Conservation (phyloP, 2,113 vertebrate genomes). For the Puntigrus tetrazona region DNA sequence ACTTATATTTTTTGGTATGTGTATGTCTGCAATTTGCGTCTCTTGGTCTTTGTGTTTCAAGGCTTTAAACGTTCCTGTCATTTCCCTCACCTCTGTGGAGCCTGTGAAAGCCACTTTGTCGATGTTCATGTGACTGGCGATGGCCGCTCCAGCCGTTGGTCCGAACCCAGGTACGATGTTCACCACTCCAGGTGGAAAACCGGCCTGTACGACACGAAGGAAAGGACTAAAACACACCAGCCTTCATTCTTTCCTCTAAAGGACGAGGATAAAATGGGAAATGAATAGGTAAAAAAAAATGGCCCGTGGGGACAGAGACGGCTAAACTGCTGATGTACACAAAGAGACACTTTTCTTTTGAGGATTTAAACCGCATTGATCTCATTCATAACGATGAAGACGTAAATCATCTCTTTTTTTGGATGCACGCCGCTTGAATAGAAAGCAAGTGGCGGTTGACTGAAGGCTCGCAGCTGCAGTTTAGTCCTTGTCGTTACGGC, state of each 20-base stretch:
- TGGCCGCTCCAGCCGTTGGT: slow-evolving; percentile 87
- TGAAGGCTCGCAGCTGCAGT: neutral
- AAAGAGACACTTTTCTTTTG: slow-evolving; percentile 29
- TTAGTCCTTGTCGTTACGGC: slow-evolving; percentile 7
- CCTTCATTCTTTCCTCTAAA: slow-evolving; percentile 35
- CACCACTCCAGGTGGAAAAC: slow-evolving; percentile 93
- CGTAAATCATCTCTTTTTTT: neutral
- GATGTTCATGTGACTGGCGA: slow-evolving; percentile 85
- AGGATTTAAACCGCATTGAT: slow-evolving; percentile 29
- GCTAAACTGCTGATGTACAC: slow-evolving; percentile 15
- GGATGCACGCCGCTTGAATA: slow-evolving; percentile 10
- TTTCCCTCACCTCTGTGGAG: slow-evolving; percentile 83
- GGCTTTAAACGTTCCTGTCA: neutral
- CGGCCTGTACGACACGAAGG: slow-evolving; percentile 75
- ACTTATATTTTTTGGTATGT: neutral
- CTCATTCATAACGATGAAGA: slow-evolving; percentile 37
- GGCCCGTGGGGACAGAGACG: slow-evolving; percentile 17
- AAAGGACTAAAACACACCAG: slow-evolving; percentile 39
- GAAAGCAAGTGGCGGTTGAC: neutral
- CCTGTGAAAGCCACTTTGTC: slow-evolving; percentile 95
- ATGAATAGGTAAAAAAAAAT: slow-evolving; percentile 39
- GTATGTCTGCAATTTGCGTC: neutral
- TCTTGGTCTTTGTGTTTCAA: neutral
- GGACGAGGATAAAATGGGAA: slow-evolving; percentile 40
- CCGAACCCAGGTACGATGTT: slow-evolving; percentile 94